Percentiles rank a stretch among this genome's conserved stretches.
phyloP scores from a whole-genome alignment of 2,888 invertebrate genomes.

The Dendrolimus houi region DNA sequence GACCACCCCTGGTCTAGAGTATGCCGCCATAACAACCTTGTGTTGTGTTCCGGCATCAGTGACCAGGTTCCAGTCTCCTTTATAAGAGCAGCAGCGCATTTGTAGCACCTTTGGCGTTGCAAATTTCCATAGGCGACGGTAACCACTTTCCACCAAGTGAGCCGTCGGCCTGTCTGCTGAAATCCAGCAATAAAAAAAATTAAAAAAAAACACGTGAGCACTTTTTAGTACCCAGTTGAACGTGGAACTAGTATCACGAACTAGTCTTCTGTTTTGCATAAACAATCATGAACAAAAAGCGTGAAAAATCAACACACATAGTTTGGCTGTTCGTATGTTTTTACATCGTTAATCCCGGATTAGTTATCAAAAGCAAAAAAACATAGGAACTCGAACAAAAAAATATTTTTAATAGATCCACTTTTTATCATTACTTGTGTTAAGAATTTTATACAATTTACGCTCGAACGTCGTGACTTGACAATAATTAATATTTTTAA shows the following conservation, averaged over 20 bases:
- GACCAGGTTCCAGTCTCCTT: too few species aligned
- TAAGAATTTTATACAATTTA: not conserved
- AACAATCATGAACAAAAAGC: not conserved
- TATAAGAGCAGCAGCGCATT: too few species aligned
- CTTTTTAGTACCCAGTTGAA: not conserved
- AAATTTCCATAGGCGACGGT: too few species aligned
- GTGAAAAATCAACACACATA: not conserved
- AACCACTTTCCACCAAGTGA: too few species aligned
- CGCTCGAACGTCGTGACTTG: not conserved
- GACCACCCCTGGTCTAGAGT: too few species aligned
- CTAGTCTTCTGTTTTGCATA: not conserved
- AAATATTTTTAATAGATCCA: not conserved
- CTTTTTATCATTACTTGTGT: not conserved
- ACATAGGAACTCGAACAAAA: not conserved
- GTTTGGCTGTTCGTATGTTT: not conserved
- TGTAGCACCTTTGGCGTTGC: too few species aligned
- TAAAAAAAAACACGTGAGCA: too few species aligned
- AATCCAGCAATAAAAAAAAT: too few species aligned
- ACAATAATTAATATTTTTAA: not conserved
- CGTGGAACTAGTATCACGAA: not conserved
- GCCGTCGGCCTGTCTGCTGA: too few species aligned
- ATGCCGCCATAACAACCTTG: too few species aligned
- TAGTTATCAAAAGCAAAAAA: not conserved
- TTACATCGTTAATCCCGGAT: not conserved
- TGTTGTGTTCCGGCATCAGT: too few species aligned